A percentile compares a stretch with the other conserved stretches of the same genome.
phyloP scores from a whole-genome alignment of 2,888 invertebrate genomes.

The Notodonta ziczac region DNA sequence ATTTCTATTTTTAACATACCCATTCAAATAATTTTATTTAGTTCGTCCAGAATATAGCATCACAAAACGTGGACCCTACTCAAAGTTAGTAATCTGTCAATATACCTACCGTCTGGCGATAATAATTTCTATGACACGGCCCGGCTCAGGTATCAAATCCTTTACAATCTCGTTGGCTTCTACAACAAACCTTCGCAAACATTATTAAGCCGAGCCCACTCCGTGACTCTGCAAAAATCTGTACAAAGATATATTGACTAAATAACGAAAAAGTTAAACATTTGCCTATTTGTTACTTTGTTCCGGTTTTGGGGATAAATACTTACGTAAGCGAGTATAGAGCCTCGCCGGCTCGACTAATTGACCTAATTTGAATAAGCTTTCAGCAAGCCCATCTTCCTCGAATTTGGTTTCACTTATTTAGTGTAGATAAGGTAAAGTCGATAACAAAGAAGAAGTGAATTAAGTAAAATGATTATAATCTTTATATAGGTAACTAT shows the following conservation, averaged over 20 bases:
- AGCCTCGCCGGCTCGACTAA: slow-evolving; percentile 45
- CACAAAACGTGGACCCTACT: background rate
- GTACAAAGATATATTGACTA: slow-evolving; percentile 36
- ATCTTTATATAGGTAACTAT: background rate
- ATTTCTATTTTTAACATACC: too few species aligned
- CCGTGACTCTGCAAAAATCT: slow-evolving; percentile 33
- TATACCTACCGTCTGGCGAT: background rate
- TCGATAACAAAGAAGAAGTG: slow-evolving; percentile 17
- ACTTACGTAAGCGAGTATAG: slow-evolving; percentile 37
- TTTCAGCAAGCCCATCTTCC: slow-evolving; percentile 45
- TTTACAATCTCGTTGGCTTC: slow-evolving; percentile 1
- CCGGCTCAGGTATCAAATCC: slow-evolving; percentile 6
- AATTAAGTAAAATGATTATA: slow-evolving; percentile 1
- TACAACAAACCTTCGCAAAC: slow-evolving; percentile 8
- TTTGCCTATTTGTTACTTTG: slow-evolving; percentile 39
- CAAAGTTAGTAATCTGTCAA: slow-evolving; percentile 2
- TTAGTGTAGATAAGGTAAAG: slow-evolving; percentile 33
- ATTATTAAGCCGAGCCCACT: slow-evolving; percentile 14
- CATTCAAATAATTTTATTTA: too few species aligned
- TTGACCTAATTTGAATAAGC: slow-evolving; percentile 61
- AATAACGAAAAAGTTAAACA: slow-evolving; percentile 44
- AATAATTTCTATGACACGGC: slow-evolving; percentile 6
- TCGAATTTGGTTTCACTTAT: slow-evolving; percentile 49
- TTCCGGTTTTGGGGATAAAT: slow-evolving; percentile 36
- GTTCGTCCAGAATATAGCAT: too few species aligned